Base-by-base conservation (phyloP, 2,113 vertebrate species). In the Gila orcuttii region DNA sequence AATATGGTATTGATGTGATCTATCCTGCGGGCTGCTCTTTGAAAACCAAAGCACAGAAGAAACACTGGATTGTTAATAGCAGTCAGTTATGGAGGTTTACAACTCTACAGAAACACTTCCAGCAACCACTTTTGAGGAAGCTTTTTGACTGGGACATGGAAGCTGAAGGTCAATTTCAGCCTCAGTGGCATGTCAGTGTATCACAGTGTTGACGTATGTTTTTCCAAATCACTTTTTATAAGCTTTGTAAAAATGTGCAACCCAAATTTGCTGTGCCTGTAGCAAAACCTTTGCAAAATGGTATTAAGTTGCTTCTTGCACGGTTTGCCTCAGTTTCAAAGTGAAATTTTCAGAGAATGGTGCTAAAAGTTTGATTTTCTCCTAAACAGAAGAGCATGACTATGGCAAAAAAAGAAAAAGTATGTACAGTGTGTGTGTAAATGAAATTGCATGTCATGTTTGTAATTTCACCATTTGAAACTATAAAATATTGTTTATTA, bases 31-130 rank as follows among this genome's bases (percentile, higher is more conserved):
- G 28, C 76, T 86, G 33, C 28, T 74, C 33, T 57, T 71, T 77
- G n/a, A 69, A 79, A 79, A 60, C 47, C 57, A 39, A 28, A 25
- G 52, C 31, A 80, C 15, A 86, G 21, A 75, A 78, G 15, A 9
- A 62, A 83, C 28, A 52, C 50, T 57, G 21, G 42, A 25, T 47
- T 75, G 71, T 75, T 75, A 45, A 75, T 47, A n/a, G 33, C 19
- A 71, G 19, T 71, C 36, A 42, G 21, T 71, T 42, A 74, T 74
- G 42, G 9, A 74, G 71, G 39, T 45, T 73, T 45, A n/a, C 5
- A 42, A 45, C 4, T 28, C 23, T 25, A 12, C 69, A 42, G 9
- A 73, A 39, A 73, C 36, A 42, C 3, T 36, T 4, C 19, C 45
- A 50, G 12, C 13, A 47, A 23, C 23, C 19, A 57, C 6, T 75